A percentile compares a stretch with the other conserved stretches of the same genome.
Evolutionary conservation across 2,888 invertebrate species (phyloP).

Genomic region (Heliconius ethilla): DNA sequence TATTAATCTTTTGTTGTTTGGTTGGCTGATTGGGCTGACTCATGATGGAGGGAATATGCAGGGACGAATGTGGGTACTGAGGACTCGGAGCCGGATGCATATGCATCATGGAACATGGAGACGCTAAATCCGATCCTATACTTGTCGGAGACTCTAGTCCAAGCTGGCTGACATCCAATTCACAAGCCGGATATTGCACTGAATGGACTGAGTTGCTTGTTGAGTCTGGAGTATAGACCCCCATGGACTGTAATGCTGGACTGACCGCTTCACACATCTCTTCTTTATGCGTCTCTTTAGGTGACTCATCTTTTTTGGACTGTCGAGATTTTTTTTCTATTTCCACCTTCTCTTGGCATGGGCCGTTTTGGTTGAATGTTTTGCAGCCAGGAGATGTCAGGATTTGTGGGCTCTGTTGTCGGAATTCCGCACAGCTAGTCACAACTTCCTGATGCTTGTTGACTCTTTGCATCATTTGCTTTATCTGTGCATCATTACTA

Average conservation of each 20-base stretch:
- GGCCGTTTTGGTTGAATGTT: conserved; percentile 67
- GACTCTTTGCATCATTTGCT: conserved; percentile 73
- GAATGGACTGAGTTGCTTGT: conserved; percentile 92
- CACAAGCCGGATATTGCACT: conserved; percentile 89
- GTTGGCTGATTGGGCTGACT: conserved; percentile 76
- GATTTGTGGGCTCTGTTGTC: conserved; percentile 70
- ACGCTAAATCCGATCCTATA: conserved; percentile 92
- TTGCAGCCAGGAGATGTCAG: conserved; percentile 70
- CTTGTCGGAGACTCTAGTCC: conserved; percentile 94
- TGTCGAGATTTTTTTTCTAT: conserved; percentile 73
- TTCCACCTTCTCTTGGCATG: conserved; percentile 71
- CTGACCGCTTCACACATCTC: conserved; percentile 75
- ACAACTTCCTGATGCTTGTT: conserved; percentile 67
- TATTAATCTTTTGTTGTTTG: conserved; percentile 78
- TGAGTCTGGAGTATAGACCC: conserved; percentile 92
- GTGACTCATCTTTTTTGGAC: conserved; percentile 72
- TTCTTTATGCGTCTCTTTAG: conserved; percentile 69
- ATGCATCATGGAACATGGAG: conserved; percentile 88
- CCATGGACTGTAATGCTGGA: conserved; percentile 89
- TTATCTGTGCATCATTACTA: conserved; percentile 66
- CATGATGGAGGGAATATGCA: conserved; percentile 79
- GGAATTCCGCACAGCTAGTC: conserved; percentile 69
- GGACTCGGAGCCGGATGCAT: conserved; percentile 79
- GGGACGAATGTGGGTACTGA: conserved; percentile 82
- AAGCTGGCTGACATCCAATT: conserved; percentile 91